A percentile compares a stretch with the other conserved stretches of the same genome.
phyloP scores from a whole-genome alignment of 2,113 vertebrate species.

The Falco punctatus region DNA sequence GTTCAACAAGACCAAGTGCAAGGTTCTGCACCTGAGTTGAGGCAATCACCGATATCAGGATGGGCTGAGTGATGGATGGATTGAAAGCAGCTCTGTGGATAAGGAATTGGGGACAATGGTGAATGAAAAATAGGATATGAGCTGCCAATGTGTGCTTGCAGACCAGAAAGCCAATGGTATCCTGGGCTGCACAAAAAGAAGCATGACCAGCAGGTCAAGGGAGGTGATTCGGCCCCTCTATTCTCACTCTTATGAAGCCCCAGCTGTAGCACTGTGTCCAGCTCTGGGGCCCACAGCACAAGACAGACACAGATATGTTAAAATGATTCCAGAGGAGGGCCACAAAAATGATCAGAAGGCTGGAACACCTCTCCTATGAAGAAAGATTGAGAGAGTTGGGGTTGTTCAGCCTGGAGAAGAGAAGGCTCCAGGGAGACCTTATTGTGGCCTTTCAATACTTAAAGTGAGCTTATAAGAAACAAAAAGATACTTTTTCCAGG shows the following conservation, averaged over 20 bases:
- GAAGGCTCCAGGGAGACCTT: too few species aligned
- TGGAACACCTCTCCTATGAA: too few species aligned
- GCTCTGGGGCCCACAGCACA: background rate
- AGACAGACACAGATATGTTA: background rate
- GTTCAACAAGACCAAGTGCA: background rate
- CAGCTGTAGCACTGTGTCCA: too few species aligned
- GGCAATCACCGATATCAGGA: background rate
- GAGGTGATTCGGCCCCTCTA: background rate
- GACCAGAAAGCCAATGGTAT: background rate
- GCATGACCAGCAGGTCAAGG: background rate
- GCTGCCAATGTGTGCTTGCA: background rate
- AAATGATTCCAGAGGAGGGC: background rate
- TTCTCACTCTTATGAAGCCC: background rate
- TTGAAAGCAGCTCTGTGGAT: background rate
- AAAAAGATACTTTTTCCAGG: too few species aligned
- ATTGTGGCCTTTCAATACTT: too few species aligned
- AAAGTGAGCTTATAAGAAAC: too few species aligned
- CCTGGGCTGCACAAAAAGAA: background rate
- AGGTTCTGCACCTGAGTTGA: background rate
- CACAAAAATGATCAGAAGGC: background rate
- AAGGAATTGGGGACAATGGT: background rate
- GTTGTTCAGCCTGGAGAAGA: too few species aligned
- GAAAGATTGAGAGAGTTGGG: too few species aligned
- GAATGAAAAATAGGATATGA: background rate
- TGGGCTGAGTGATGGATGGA: background rate